A percentile compares a stretch with the other conserved stretches of the same genome.
phyloP scores from a whole-genome alignment of 1,140 invertebrate genomes.

The Solenopsis invicta region DNA sequence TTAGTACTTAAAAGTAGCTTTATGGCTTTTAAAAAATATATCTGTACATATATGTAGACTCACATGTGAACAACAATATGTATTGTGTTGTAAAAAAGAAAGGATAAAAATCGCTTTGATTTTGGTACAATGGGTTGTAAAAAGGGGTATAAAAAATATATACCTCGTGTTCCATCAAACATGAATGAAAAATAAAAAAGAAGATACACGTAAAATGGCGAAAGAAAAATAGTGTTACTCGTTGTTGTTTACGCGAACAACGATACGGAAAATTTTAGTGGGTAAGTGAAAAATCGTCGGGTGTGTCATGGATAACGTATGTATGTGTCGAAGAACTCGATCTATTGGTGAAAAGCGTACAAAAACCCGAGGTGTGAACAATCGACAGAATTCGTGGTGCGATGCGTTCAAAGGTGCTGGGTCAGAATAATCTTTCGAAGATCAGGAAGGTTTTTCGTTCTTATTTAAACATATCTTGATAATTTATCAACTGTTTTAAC shows the following conservation, averaged over 20 bases:
- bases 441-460: not conserved
- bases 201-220: not conserved
- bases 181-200: not conserved
- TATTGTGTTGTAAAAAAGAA: constrained; percentile 28
- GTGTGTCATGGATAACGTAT: not conserved
- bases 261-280: not conserved
- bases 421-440: not conserved
- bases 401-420: constrained; percentile 34
- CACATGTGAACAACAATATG: not conserved
- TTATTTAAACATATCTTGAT: not conserved
- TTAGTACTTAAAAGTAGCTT: not conserved
- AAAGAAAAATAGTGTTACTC: not conserved
- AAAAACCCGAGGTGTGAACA: constrained; percentile 38
- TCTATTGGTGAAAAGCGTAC: constrained; percentile 19
- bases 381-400: constrained; percentile 10
- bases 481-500: not conserved
- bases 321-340: not conserved
- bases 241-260: constrained; percentile 14
- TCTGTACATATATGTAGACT: not conserved
- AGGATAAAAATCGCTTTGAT: constrained; percentile 1
- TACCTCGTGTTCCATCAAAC: constrained; percentile 12
- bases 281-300: constrained; percentile 15
- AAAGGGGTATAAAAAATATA: not conserved
- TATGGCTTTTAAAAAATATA: not conserved
- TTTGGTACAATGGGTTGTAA: not conserved